Conservation (phyloP, 2,113 vertebrate genomes). For the Guaruba guarouba region DNA sequence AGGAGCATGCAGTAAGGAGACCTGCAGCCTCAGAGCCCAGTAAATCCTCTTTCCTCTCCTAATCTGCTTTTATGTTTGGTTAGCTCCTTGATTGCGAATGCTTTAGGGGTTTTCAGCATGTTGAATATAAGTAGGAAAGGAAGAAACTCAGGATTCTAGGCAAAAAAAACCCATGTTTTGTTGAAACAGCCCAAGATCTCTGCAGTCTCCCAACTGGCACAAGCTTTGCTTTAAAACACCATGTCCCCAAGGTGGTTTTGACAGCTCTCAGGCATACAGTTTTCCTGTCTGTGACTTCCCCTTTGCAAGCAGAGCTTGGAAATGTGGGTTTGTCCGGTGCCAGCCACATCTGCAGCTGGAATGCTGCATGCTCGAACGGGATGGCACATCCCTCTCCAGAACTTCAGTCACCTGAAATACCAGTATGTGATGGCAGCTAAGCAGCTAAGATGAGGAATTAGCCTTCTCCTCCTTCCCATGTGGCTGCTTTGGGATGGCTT, state of each 20-base stretch:
- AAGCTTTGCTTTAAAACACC: background rate
- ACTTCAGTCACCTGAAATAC: too few relatives aligned
- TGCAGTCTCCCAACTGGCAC: background rate
- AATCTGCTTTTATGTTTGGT: background rate
- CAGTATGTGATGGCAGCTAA: rapidly evolving
- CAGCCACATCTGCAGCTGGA: background rate
- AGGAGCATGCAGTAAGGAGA: background rate
- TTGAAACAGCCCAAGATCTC: background rate
- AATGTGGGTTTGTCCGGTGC: rapidly evolving
- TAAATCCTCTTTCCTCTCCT: background rate
- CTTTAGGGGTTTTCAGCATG: background rate
- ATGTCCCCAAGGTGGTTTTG: rapidly evolving
- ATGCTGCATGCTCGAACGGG: background rate
- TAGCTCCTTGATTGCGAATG: background rate
- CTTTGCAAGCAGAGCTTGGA: background rate
- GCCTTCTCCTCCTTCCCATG: background rate
- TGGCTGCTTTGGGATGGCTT: background rate
- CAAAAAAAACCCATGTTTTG: rapidly evolving
- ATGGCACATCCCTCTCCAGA: background rate
- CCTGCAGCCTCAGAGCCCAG: background rate
- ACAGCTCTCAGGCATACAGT: background rate
- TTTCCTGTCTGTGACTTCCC: background rate
- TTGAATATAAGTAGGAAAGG: background rate
- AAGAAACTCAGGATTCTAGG: background rate
- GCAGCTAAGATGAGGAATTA: background rate